phyloP scores from a whole-genome alignment of 2,113 vertebrate species.

The Hemiscyllium ocellatum region DNA sequence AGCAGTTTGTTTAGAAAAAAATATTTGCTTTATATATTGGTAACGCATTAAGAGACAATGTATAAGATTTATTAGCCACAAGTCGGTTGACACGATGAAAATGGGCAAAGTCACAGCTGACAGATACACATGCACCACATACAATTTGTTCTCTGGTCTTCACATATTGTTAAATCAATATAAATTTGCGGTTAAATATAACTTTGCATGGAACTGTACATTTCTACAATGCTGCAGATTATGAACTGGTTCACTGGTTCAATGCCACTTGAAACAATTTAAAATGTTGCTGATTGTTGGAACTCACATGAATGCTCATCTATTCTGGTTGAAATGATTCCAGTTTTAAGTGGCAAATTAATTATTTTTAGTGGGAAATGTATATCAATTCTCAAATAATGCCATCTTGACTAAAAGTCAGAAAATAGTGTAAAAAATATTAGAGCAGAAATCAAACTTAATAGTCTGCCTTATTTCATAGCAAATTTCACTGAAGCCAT shows the following conservation, averaged over 20 bases:
- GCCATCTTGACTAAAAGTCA: background rate
- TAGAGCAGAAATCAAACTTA: background rate
- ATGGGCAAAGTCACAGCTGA: background rate
- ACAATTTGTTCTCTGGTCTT: background rate
- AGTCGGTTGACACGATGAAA: background rate
- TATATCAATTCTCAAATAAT: background rate
- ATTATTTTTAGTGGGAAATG: background rate
- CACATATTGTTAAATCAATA: background rate
- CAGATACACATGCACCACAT: background rate
- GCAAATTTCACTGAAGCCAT: background rate
- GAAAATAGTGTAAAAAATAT: background rate
- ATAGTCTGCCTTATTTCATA: background rate
- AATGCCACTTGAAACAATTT: background rate
- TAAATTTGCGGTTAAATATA: background rate
- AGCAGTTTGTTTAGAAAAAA: background rate
- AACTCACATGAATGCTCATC: background rate
- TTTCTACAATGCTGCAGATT: background rate
- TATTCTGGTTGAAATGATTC: background rate
- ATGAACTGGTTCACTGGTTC: background rate
- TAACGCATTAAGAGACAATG: background rate
- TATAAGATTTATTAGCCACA: background rate
- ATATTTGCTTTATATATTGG: background rate
- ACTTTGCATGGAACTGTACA: slow-evolving; percentile 4
- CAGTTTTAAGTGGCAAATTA: background rate
- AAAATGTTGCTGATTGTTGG: slow-evolving; percentile 21